phyloP scores from a whole-genome alignment of 2,888 invertebrate genomes.

The Hemicrepidius hirtus region DNA sequence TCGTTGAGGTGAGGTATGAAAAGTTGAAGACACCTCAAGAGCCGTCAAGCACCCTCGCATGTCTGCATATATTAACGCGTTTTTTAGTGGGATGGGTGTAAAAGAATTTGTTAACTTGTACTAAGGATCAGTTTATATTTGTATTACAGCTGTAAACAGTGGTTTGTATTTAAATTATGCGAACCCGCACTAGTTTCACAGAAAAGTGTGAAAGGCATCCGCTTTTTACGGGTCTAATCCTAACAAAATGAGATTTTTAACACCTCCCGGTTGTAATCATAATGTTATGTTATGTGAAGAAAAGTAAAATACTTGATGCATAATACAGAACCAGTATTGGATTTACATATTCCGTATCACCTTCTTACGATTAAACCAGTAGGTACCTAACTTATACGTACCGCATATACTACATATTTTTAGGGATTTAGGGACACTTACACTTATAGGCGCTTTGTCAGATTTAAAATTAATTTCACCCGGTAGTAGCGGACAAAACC shows the following conservation, averaged over 20 bases:
- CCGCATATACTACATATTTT: too few species aligned
- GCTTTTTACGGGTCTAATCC: neutral
- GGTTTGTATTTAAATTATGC: slow-evolving; percentile 28
- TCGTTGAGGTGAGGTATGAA: slow-evolving; percentile 61
- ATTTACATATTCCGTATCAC: too few species aligned
- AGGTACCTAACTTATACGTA: too few species aligned
- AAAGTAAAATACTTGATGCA: too few species aligned
- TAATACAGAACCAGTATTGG: too few species aligned
- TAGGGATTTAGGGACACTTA: too few species aligned
- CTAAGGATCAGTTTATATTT: slow-evolving; percentile 41
- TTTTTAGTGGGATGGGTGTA: slow-evolving; percentile 50
- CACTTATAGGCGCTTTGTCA: too few species aligned
- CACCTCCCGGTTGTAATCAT: too few species aligned
- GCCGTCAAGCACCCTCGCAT: slow-evolving; percentile 64
- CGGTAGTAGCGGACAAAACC: too few species aligned
- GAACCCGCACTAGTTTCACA: slow-evolving; percentile 8
- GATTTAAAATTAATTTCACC: too few species aligned
- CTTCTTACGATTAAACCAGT: too few species aligned
- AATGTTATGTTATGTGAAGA: too few species aligned
- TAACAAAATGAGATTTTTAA: neutral
- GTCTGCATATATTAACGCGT: slow-evolving; percentile 63
- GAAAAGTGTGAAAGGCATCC: neutral
- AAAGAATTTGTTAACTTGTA: slow-evolving; percentile 43
- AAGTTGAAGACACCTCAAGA: slow-evolving; percentile 63
- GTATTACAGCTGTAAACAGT: slow-evolving; percentile 37